Evolutionary conservation across 2,797 vertebrate genomes (phyloP), one percentile per base, ranked within the genome.

Genomic region (Astyanax mexicanus): DNA sequence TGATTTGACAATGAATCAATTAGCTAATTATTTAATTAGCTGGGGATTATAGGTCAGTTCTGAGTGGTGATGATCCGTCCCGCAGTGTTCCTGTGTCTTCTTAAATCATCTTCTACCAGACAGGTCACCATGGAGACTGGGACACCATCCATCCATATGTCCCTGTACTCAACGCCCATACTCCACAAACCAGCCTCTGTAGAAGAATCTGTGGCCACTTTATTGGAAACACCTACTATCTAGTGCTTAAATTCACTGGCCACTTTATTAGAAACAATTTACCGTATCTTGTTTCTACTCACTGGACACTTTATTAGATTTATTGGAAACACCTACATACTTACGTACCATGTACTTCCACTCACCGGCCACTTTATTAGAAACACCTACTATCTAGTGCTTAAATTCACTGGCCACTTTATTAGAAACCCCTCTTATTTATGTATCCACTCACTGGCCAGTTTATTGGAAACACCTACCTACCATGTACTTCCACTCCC

Each of bases 21-120:
- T 92, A 89, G 87, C 87, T 87, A 89, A 91, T 91, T 89, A 89
- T 92, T 93, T 91, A 91, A 93, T 94, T 90, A 92, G 90, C 86
- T 84, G 81, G 83, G 86, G 87, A 93, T 93, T 93, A 92, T 90
- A 88, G 90, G 91, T 93, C 90, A 91, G 74, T 13, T 61, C 79
- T 71, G 82, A 87, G 75, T 84, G 81, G 85, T 87, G 85, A 83
- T 83, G 79, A 88, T 77, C 52, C 23, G 13, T 54, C 51, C 11
- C 51, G 13, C 21, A 0, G 51, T 12, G 10, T 27, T 25, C 10
- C 21, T 27, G 54, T 25, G 49, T 54, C 51, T 54, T 27, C 23
- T 27, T 54, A 27, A 27, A 55, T 55, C 52, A 55, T 25, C 12
- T 11, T 55, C 10, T 12, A 25, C 25, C 12, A 27, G 13, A 13